phyloP scores from a whole-genome alignment of 2,888 invertebrate genomes.

The Schizotus pectinicornis region DNA sequence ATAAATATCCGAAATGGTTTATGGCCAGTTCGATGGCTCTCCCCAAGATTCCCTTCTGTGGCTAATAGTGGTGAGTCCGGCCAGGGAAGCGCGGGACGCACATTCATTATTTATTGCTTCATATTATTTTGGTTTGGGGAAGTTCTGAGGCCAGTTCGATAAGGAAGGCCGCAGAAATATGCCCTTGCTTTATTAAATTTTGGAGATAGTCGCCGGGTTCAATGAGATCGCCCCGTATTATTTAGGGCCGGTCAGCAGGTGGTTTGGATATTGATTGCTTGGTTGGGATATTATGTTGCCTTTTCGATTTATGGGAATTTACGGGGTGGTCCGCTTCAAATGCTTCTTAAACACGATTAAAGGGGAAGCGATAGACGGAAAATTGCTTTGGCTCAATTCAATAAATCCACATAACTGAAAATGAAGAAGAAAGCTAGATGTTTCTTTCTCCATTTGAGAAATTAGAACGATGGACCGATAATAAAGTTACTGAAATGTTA shows the following conservation, averaged over 20 bases:
- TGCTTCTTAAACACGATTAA: neutral
- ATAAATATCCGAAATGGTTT: conserved; percentile 9
- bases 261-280: conserved; percentile 1
- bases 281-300: neutral
- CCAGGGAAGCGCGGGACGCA: conserved; percentile 13
- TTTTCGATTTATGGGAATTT: neutral
- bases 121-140: conserved; percentile 15
- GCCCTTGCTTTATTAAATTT: conserved; percentile 23
- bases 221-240: too few species aligned
- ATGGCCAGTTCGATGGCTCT: conserved; percentile 9
- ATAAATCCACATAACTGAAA: too few species aligned
- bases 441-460: too few species aligned
- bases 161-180: neutral
- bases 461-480: too few species aligned
- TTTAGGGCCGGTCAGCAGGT: neutral
- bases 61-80: neutral
- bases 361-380: neutral
- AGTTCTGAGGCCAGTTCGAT: conserved; percentile 1
- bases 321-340: neutral
- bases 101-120: conserved; percentile 27
- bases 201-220: neutral
- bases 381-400: too few species aligned
- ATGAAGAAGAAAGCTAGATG: too few species aligned
- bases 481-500: too few species aligned
- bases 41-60: conserved; percentile 1